phyloP scores from a whole-genome alignment of 2,888 invertebrate species.

The Agriopis leucophaearia region DNA sequence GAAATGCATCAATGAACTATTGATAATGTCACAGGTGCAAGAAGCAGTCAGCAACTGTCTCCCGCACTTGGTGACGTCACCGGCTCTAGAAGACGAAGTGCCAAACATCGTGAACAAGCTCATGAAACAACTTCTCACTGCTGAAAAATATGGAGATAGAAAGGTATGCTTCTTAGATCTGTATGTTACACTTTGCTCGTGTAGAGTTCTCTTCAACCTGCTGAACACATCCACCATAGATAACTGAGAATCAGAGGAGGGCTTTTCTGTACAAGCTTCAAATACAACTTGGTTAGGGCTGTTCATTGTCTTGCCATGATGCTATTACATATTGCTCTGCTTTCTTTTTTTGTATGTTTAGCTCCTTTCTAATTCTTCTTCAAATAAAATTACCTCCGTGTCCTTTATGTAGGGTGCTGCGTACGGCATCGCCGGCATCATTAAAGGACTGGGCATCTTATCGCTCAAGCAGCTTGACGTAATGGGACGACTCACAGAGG shows the following conservation, averaged over 20 bases:
- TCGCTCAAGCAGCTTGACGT: conserved; percentile 98
- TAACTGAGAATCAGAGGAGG: no score
- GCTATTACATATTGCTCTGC: no score
- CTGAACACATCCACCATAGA: no score
- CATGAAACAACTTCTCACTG: conserved; percentile 94
- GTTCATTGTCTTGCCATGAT: no score
- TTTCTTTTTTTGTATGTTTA: no score
- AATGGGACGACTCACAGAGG: conserved; percentile 96
- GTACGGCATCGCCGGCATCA: conserved; percentile 97
- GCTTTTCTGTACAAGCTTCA: no score
- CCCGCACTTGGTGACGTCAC: conserved; percentile 93
- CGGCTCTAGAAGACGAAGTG: conserved; percentile 96
- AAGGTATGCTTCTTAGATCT: conserved; percentile 60
- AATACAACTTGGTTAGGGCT: no score
- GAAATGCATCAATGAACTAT: no score
- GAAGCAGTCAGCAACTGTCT: conserved; percentile 98
- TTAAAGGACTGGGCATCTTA: conserved; percentile 98
- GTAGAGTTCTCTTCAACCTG: no score
- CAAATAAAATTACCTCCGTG: not conserved
- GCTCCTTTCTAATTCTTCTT: no score
- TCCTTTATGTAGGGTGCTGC: conserved; percentile 92
- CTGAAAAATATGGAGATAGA: conserved; percentile 96
- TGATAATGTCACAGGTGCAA: conserved; percentile 90
- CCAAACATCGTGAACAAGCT: conserved; percentile 95
- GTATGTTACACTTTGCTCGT: not conserved